phyloP scores from a whole-genome alignment of 2,797 vertebrate genomes.

The Balearica regulorum region DNA sequence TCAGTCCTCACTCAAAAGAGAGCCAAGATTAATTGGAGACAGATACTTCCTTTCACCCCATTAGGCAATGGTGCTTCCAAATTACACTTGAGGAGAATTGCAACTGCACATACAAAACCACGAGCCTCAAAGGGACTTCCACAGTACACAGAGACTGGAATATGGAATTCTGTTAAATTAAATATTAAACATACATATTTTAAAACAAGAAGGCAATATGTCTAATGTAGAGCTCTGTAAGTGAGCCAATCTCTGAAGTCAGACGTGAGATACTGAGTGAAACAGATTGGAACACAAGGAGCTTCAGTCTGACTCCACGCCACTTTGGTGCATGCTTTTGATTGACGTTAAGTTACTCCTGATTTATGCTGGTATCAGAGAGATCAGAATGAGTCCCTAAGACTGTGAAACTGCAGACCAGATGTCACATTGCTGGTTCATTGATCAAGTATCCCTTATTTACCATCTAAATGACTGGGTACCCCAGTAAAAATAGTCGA shows the following conservation, averaged over 20 bases:
- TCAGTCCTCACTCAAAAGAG: conserved; percentile 12
- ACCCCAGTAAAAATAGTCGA: neutral
- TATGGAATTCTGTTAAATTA: conserved; percentile 31
- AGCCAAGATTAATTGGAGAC: conserved; percentile 38
- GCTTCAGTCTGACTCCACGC: neutral
- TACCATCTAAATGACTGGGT: neutral
- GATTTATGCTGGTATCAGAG: neutral
- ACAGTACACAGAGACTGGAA: neutral
- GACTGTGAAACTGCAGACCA: neutral
- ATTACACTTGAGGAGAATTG: neutral
- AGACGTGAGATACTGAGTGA: neutral
- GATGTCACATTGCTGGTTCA: neutral
- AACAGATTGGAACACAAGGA: neutral
- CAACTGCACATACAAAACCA: conserved; percentile 6
- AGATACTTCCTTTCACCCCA: conserved; percentile 22
- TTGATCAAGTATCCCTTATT: conserved; percentile 14
- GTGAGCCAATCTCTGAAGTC: neutral
- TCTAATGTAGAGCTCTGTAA: conserved; percentile 44
- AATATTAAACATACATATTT: conserved; percentile 39
- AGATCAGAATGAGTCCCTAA: neutral
- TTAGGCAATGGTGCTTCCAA: conserved; percentile 45
- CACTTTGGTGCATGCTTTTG: neutral
- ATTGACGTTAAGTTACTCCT: neutral
- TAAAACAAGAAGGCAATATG: conserved; percentile 34
- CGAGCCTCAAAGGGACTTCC: conserved; percentile 15